A percentile compares a stretch with the other conserved stretches of the same genome.
phyloP scores from a whole-genome alignment of 1,140 invertebrate species.

The Aricia agestis region DNA sequence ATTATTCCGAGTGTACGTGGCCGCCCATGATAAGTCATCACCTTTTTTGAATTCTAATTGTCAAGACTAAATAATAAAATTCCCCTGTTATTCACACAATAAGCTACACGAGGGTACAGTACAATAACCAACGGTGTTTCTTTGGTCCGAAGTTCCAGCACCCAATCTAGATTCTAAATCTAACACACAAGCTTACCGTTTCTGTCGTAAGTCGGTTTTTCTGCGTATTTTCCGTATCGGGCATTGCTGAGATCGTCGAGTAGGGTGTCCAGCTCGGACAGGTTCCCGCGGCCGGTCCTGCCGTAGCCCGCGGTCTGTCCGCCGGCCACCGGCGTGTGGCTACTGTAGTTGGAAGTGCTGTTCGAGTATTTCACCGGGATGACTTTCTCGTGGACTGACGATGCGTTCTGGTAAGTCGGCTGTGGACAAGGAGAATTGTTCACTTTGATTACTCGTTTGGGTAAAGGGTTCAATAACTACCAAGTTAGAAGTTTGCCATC shows the following conservation, averaged over 20 bases:
- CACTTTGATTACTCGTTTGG: neutral
- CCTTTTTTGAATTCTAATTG: too few relatives aligned
- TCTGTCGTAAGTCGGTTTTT: constrained; percentile 56
- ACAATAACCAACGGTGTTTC: too few relatives aligned
- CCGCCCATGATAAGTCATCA: too few relatives aligned
- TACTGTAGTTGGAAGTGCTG: constrained; percentile 39
- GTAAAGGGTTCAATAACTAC: too few relatives aligned
- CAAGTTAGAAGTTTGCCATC: too few relatives aligned
- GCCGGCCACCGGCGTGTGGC: constrained; percentile 29
- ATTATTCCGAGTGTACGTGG: too few relatives aligned
- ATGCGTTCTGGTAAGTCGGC: constrained; percentile 71
- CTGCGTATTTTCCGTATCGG: constrained; percentile 79
- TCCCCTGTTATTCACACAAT: too few relatives aligned
- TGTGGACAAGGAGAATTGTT: constrained; percentile 43
- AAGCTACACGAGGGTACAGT: too few relatives aligned
- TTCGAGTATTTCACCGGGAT: constrained; percentile 55
- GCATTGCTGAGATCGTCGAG: constrained; percentile 94
- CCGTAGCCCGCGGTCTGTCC: constrained; percentile 54
- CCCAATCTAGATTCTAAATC: too few relatives aligned
- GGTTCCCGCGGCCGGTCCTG: constrained; percentile 78
- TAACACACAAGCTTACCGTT: constrained; percentile 39
- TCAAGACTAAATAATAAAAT: too few relatives aligned
- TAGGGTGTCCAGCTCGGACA: constrained; percentile 93
- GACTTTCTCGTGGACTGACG: constrained; percentile 54
- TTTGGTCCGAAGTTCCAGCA: too few relatives aligned